Base-by-base conservation (phyloP, 2,888 invertebrate species). In the Pimpla rufipes region DNA sequence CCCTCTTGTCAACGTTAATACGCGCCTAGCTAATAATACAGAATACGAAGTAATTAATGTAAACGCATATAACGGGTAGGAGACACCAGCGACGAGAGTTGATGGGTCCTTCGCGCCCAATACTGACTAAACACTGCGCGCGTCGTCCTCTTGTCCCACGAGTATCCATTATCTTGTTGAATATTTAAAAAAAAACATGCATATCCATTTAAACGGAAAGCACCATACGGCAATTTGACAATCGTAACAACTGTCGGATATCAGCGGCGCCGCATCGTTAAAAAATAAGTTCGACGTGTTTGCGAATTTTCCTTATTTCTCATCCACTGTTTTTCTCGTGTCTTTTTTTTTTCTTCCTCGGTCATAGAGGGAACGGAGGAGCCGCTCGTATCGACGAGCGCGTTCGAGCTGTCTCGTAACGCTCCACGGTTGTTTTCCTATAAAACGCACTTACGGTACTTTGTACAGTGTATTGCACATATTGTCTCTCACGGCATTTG, bases 401-500 rank as follows among this genome's bases (percentile, higher is more conserved):
- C 74, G 64, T 79, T 40, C 45, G 64, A 68, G 67, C 42, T 78
- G 77, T 74, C 40, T 64, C 42, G n/a, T 42, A 35, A 57, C 57
- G 70, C 64, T 74, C 42, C 55, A 59, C 16, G 29, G 67, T 68
- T 68, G 67, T 68, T 68, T 76, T 42, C 57, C 55, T 81, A 67
- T 79, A 66, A 79, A 86, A 89, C 88, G 91, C 89, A 90, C 90
- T 92, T 91, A 91, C 89, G 89, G 90, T 92, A 93, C 90, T 92
- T 92, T 93, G 92, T 92, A 93, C 91, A 92, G 90, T 91, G 89
- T 92, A 92, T 92, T 93, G 92, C 92, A 93, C 92, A 91, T 90
- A 80, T 73, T 89, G 89, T 91, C 90, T 91, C 84, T 88, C 71
- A 85, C 83, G 84, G 88, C 85, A 83, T 87, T 88, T 84, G 87